Evolutionary conservation across 2,888 invertebrate species (phyloP).

Genomic region (Carcina quercana): DNA sequence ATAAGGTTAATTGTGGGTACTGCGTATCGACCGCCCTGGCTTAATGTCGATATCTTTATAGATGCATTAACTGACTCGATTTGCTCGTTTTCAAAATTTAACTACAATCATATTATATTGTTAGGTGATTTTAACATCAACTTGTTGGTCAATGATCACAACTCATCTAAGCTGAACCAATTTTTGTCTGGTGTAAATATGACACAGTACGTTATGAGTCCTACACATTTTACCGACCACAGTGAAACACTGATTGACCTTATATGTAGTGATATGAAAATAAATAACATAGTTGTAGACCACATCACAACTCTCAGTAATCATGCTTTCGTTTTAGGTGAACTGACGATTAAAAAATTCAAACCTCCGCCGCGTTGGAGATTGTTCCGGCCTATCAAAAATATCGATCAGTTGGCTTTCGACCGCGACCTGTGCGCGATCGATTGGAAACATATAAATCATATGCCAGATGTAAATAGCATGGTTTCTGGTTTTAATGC

Average conservation of each 20-base stretch:
- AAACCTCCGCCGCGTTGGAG: constrained; percentile 1
- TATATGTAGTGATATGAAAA: constrained; percentile 9
- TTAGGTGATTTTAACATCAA: constrained; percentile 13
- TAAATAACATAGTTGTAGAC: constrained; percentile 5
- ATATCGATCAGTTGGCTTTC: constrained; percentile 6
- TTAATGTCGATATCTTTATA: constrained; percentile 10
- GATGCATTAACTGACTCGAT: constrained; percentile 11
- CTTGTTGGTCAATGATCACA: constrained; percentile 1
- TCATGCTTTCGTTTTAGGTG: constrained; percentile 9
- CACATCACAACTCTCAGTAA: constrained; percentile 10
- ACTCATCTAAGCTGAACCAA: constrained; percentile 2
- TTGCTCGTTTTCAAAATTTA: not conserved
- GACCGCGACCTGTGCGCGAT: constrained; percentile 3
- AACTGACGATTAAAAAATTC: constrained; percentile 6
- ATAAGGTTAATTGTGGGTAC: constrained; percentile 13
- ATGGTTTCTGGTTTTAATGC: constrained; percentile 9
- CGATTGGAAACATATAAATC: constrained; percentile 2
- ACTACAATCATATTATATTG: constrained; percentile 7
- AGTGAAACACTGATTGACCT: constrained; percentile 16
- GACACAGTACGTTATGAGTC: constrained; percentile 4
- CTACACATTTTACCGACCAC: constrained; percentile 13
- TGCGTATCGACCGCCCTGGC: constrained; percentile 16
- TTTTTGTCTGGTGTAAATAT: constrained; percentile 4
- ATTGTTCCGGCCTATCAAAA: constrained; percentile 7
- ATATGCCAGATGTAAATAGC: constrained; percentile 4